Percentiles rank a stretch among this genome's conserved stretches.
Conservation (phyloP, 2,797 vertebrate species). For the Poeciliopsis turneri region DNA sequence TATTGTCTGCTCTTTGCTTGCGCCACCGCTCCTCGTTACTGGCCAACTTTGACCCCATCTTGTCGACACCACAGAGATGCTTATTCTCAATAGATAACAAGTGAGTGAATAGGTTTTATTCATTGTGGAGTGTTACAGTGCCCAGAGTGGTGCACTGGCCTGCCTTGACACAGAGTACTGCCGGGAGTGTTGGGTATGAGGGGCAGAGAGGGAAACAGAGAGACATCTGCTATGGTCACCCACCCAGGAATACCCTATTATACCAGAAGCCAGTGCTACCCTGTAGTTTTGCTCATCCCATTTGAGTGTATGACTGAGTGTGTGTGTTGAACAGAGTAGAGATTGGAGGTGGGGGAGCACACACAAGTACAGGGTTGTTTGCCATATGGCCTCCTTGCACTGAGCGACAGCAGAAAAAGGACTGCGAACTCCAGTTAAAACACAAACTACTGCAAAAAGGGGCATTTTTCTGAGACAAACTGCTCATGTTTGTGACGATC, state of each 20-base stretch:
- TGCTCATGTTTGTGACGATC: slow-evolving; percentile 28
- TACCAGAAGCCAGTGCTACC: slow-evolving; percentile 42
- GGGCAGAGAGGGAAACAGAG: slow-evolving; percentile 41
- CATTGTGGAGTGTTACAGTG: slow-evolving; percentile 31
- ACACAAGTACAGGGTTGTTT: slow-evolving; percentile 49
- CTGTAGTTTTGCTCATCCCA: slow-evolving; percentile 44
- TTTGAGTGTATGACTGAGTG: slow-evolving; percentile 38
- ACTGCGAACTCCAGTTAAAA: slow-evolving; percentile 28
- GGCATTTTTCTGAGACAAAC: slow-evolving; percentile 25
- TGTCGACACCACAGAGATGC: slow-evolving; percentile 58
- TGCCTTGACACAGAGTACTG: slow-evolving; percentile 42
- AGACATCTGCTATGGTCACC: slow-evolving; percentile 70
- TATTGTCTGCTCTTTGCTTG: slow-evolving; percentile 68
- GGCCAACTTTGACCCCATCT: slow-evolving; percentile 73
- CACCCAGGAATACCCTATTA: slow-evolving; percentile 58
- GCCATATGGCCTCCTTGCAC: slow-evolving; percentile 67
- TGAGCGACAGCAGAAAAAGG: slow-evolving; percentile 44
- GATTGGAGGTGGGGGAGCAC: slow-evolving; percentile 36
- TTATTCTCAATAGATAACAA: slow-evolving; percentile 72
- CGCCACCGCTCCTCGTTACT: slow-evolving; percentile 69
- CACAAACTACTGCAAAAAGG: slow-evolving; percentile 32
- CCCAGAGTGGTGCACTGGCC: slow-evolving; percentile 57
- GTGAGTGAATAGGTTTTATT: slow-evolving; percentile 72
- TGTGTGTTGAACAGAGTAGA: slow-evolving; percentile 39
- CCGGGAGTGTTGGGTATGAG: slow-evolving; percentile 32